A percentile compares a stretch with the other conserved stretches of the same genome.
These are phyloP conservation scores for Alectoris magna DNA, from an alignment of 2,797 vertebrate genomes.

Conservation along the genomic window DNA sequence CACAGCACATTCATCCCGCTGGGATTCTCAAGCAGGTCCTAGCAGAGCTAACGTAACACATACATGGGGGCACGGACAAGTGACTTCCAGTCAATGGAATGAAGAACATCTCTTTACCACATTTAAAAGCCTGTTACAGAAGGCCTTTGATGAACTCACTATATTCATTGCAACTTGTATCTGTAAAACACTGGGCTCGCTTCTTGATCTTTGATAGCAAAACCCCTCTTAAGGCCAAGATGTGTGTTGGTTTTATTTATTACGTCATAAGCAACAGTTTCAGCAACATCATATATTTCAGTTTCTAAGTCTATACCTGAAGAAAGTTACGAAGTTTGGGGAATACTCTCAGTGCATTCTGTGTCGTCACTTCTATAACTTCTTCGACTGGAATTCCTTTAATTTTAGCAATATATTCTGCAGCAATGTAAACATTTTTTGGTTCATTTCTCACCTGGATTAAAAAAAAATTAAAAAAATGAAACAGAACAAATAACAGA, in stretches of 20 bases:
- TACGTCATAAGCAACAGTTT: background rate
- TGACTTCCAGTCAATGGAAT: background rate
- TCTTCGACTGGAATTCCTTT: slow-evolving; percentile 91
- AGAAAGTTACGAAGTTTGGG: slow-evolving; percentile 85
- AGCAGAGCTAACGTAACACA: background rate
- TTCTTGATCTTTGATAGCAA: background rate
- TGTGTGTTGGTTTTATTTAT: background rate
- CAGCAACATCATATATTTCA: background rate
- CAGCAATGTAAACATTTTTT: slow-evolving; percentile 87
- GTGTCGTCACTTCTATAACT: slow-evolving; percentile 88
- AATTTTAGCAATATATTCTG: slow-evolving; percentile 90
- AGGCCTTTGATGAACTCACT: background rate
- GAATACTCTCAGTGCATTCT: slow-evolving; percentile 91
- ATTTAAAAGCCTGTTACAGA: background rate
- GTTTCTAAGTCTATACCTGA: slow-evolving; percentile 55
- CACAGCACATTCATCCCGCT: background rate
- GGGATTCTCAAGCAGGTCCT: background rate
- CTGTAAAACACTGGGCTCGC: background rate
- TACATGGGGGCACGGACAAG: accelerated
- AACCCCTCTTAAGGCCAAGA: background rate
- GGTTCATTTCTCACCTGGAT: slow-evolving; percentile 95
- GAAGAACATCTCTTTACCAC: background rate
- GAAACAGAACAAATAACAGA: background rate
- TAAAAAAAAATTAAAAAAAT: slow-evolving; percentile 32
- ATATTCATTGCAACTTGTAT: background rate